phyloP scores from a whole-genome alignment of 2,113 vertebrate species.

The Passer domesticus region DNA sequence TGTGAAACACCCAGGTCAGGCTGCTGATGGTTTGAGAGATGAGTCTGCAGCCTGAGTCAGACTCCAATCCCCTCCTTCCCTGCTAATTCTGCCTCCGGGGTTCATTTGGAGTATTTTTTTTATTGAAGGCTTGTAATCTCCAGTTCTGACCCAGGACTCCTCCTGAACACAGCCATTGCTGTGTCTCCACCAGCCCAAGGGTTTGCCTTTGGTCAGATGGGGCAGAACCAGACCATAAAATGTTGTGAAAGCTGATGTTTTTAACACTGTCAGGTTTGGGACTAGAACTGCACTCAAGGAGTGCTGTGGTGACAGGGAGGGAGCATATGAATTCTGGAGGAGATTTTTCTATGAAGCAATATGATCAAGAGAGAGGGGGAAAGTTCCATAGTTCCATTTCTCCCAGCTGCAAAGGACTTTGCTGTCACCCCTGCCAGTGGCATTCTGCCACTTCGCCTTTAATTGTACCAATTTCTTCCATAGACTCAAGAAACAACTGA shows the following conservation, averaged over 20 bases:
- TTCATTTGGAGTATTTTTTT: neutral
- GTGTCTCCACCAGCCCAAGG: neutral
- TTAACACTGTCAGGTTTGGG: neutral
- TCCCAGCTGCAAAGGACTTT: neutral
- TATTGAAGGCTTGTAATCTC: neutral
- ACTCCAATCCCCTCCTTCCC: neutral
- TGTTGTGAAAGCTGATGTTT: neutral
- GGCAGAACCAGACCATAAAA: neutral
- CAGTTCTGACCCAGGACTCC: neutral
- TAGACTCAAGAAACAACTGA: neutral
- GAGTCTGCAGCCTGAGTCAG: neutral
- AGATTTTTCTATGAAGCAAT: neutral
- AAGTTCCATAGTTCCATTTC: neutral
- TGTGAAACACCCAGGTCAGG: accelerated
- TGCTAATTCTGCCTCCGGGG: neutral
- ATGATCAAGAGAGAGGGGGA: neutral
- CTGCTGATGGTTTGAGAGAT: neutral
- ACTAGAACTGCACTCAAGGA: neutral
- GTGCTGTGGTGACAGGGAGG: accelerated
- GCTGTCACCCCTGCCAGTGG: neutral
- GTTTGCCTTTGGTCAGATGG: neutral
- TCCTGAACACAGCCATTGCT: accelerated
- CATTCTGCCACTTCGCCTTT: neutral
- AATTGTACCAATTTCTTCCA: neutral
- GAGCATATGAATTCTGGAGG: neutral